Evolutionary conservation across 2,888 invertebrate species (phyloP), one percentile per base, ranked within the genome.

Genomic region (Trypoxylon attenuatum): DNA sequence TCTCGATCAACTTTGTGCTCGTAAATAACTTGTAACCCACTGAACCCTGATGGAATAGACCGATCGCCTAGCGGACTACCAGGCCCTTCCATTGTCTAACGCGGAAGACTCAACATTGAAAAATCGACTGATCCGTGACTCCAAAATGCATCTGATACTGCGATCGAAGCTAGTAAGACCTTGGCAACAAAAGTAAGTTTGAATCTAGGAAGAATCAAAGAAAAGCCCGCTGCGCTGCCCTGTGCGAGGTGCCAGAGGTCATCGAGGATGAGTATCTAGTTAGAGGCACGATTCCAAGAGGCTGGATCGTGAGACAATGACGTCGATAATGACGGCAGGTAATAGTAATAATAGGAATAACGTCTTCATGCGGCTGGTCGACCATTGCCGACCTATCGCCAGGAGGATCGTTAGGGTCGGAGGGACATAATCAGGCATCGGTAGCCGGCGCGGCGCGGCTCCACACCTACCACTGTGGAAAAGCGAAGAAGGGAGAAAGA

Each of bases 321-420:
- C 70, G 61, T 42, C 66, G 73, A 76, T 79, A 79, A 78, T 73
- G 60, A 69, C 61, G 69, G 64, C 53, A 77, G n/a, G 73, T 76
- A 80, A 71, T 69, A 73, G 75, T 69, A 69, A 75, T 76, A 79
- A 75, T 71, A 66, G 76, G 69, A 79, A 73, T 79, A 79, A 80
- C 71, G 71, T 73, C 65, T 79, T 77, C 73, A 78, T 65, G 71
- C 46, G 38, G 22, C 59, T 68, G 27, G 51, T 61, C 68, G 62
- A 73, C 62, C 68, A 13, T 13, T 33, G 10, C 33, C 10, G 13
- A 13, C 10, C 25, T 8, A 5, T 4, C 71, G 49, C 51, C 43
- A 25, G 22, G 16, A 54, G 22, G 54, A 43, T 38, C 50, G 50
- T 27, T 42, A 53, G 46, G 43, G 18, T 38, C 39, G 49, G 27